Evolutionary conservation across 2,113 vertebrate species (phyloP).

Genomic region (Xiphias gladius): DNA sequence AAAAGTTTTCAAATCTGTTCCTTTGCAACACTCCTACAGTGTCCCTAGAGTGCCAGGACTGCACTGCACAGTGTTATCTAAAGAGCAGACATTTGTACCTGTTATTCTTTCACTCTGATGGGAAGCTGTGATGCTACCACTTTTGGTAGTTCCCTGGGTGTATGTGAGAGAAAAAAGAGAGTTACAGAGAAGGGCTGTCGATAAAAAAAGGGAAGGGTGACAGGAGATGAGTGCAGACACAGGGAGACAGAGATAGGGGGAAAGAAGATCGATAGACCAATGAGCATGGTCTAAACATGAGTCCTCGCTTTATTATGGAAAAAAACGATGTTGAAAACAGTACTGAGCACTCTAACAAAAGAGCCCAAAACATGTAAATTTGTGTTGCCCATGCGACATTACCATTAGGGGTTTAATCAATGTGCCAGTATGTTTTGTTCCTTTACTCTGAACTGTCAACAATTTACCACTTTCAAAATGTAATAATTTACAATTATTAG

Average conservation of each 20-base stretch:
- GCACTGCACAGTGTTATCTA: constrained; percentile 46
- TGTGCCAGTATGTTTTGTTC: constrained; percentile 11
- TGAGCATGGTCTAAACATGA: constrained; percentile 2
- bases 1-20: constrained; percentile 53
- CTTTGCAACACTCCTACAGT: constrained; percentile 34
- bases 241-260: constrained; percentile 52
- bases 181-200: constrained; percentile 20
- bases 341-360: constrained; percentile 3
- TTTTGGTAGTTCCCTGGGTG: constrained; percentile 19
- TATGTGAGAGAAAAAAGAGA: constrained; percentile 18
- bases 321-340: neutral
- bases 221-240: constrained; percentile 48
- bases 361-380: neutral
- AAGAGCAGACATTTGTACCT: constrained; percentile 65
- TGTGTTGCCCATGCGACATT: neutral
- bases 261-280: neutral
- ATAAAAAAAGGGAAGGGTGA: constrained; percentile 21
- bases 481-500: neutral
- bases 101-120: constrained; percentile 56
- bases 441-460: neutral
- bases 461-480: neutral
- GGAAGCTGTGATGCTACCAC: constrained; percentile 51
- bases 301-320: neutral
- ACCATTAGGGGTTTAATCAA: neutral
- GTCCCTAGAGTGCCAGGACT: constrained; percentile 61